Evolutionary conservation across 2,888 invertebrate species (phyloP).

Genomic region (Synanthedon myopaeformis): DNA sequence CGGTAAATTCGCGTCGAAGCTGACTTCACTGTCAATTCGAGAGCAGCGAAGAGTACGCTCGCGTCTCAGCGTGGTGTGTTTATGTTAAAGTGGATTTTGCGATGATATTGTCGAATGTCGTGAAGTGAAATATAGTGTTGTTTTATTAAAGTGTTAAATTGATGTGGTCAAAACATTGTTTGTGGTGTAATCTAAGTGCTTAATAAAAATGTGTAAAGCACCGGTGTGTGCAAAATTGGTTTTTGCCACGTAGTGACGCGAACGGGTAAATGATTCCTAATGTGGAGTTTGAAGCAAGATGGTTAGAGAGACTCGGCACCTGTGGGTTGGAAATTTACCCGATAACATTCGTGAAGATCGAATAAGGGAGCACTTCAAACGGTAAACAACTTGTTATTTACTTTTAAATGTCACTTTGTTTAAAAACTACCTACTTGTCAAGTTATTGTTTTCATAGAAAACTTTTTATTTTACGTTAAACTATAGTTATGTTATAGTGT

Average conservation of each 20-base stretch:
- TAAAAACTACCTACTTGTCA: background rate
- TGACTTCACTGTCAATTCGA: slow-evolving; percentile 68
- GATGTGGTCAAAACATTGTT: slow-evolving; percentile 50
- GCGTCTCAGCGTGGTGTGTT: slow-evolving; percentile 66
- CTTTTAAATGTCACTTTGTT: background rate
- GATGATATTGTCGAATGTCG: slow-evolving; percentile 64
- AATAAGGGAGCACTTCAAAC: slow-evolving; percentile 97
- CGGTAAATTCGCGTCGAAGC: slow-evolving; percentile 70
- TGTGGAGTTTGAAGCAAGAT: slow-evolving; percentile 97
- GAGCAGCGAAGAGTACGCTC: slow-evolving; percentile 67
- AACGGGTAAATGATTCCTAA: slow-evolving; percentile 81
- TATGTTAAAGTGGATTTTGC: slow-evolving; percentile 66
- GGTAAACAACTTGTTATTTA: slow-evolving; percentile 70
- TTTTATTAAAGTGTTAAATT: slow-evolving; percentile 50
- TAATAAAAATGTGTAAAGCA: slow-evolving; percentile 65
- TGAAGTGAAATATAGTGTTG: slow-evolving; percentile 65
- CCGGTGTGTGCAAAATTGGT: slow-evolving; percentile 67
- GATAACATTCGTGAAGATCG: slow-evolving; percentile 98
- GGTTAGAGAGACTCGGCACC: slow-evolving; percentile 99
- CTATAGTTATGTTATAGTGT: background rate
- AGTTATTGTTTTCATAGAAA: background rate
- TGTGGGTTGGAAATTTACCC: slow-evolving; percentile 99
- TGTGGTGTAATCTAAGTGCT: slow-evolving; percentile 50
- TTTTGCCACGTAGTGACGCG: slow-evolving; percentile 72
- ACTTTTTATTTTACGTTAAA: background rate